Conservation (phyloP, 2,797 vertebrate species). For the Gymnoscopelus microlampas region DNA sequence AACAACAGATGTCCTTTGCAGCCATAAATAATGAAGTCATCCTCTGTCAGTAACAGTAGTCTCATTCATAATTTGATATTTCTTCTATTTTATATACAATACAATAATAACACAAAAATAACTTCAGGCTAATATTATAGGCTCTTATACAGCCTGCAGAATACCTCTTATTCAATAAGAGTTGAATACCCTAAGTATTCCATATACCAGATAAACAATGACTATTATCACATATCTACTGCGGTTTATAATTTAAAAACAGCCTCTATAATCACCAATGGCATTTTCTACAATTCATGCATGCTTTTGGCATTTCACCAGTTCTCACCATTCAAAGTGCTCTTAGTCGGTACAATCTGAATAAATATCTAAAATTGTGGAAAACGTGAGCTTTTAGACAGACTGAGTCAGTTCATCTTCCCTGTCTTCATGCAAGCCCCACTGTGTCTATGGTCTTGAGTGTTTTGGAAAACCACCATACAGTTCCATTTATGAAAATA, state of each 20-base stretch:
- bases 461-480: constrained; percentile 34
- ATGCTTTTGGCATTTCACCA: constrained; percentile 22
- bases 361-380: constrained; percentile 34
- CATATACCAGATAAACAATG: not conserved
- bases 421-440: constrained; percentile 62
- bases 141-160: too few species aligned
- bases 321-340: constrained; percentile 18
- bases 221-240: not conserved
- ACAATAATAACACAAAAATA: too few species aligned
- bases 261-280: constrained; percentile 1
- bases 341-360: constrained; percentile 14
- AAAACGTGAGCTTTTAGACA: constrained; percentile 34
- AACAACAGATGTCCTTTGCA: constrained; percentile 27
- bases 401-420: constrained; percentile 49
- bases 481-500: constrained; percentile 11
- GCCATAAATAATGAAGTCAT: constrained; percentile 13
- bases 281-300: constrained; percentile 9
- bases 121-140: too few species aligned
- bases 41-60: not conserved
- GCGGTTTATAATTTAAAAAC: constrained; percentile 17
- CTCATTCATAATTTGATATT: constrained; percentile 54
- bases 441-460: constrained; percentile 34
- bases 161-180: too few species aligned
- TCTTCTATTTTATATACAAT: too few species aligned
- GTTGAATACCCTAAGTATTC: too few species aligned